Evolutionary conservation across 2,888 invertebrate species (phyloP).

Genomic region (Leptinotarsa haldemani): DNA sequence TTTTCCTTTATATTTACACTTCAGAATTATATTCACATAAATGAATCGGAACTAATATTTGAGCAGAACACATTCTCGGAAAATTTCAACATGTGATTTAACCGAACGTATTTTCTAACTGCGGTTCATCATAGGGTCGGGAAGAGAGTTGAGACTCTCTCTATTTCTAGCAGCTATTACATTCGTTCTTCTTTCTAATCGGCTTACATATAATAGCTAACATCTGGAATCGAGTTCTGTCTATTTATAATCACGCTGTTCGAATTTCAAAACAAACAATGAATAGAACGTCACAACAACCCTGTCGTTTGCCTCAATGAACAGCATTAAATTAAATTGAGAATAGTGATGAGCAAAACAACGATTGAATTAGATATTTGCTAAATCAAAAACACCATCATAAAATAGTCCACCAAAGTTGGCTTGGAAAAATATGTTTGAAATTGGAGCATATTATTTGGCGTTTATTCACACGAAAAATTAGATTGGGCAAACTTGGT

Average conservation of each 20-base stretch:
- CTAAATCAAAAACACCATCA: too few relatives aligned
- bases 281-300: conserved; percentile 7
- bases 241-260: conserved; percentile 7
- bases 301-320: not conserved
- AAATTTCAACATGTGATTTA: not conserved
- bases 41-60: not conserved
- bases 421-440: too few relatives aligned
- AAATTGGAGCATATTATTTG: too few relatives aligned
- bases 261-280: conserved; percentile 7
- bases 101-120: not conserved
- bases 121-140: conserved; percentile 1
- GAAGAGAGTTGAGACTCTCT: not conserved
- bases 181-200: conserved; percentile 18
- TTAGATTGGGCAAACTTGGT: too few relatives aligned
- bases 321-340: not conserved
- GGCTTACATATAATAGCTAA: not conserved
- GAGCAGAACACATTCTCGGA: not conserved
- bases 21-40: not conserved
- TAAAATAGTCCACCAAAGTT: too few relatives aligned
- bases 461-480: too few relatives aligned
- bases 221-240: conserved; percentile 16
- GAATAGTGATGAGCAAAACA: too few relatives aligned
- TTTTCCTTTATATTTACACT: not conserved
- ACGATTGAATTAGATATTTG: too few relatives aligned
- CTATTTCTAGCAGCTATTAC: conserved; percentile 14